Conservation (phyloP, 2,888 invertebrate genomes). For the Campoplex capitator region DNA sequence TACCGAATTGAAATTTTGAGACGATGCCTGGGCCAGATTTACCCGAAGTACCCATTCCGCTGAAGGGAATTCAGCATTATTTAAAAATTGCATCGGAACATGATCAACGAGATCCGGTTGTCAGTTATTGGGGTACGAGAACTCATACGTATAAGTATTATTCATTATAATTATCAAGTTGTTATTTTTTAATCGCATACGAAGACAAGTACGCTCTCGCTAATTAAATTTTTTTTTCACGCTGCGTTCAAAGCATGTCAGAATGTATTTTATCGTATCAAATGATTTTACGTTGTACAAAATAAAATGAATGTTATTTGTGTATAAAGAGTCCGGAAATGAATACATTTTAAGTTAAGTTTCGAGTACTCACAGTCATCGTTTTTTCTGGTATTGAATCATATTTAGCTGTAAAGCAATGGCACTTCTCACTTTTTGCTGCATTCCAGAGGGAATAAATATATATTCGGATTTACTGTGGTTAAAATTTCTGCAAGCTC, state of each 20-base stretch:
- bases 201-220: neutral
- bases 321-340: neutral
- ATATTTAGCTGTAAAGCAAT: neutral
- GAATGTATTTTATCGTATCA: neutral
- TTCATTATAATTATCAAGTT: neutral
- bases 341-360: no score
- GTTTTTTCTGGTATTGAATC: neutral
- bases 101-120: constrained; percentile 94
- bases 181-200: neutral
- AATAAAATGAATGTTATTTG: neutral
- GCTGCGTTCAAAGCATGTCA: neutral
- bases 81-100: constrained; percentile 96
- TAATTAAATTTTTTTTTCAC: neutral
- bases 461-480: neutral
- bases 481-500: neutral
- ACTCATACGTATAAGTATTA: neutral
- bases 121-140: constrained; percentile 95
- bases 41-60: constrained; percentile 90
- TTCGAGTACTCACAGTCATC: no score
- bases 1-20: neutral
- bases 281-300: neutral
- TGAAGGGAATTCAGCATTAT: constrained; percentile 95
- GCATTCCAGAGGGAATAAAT: neutral
- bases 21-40: constrained; percentile 84
- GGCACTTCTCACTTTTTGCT: neutral